Conservation (phyloP, 2,113 vertebrate genomes). For the Deroptyus accipitrinus region DNA sequence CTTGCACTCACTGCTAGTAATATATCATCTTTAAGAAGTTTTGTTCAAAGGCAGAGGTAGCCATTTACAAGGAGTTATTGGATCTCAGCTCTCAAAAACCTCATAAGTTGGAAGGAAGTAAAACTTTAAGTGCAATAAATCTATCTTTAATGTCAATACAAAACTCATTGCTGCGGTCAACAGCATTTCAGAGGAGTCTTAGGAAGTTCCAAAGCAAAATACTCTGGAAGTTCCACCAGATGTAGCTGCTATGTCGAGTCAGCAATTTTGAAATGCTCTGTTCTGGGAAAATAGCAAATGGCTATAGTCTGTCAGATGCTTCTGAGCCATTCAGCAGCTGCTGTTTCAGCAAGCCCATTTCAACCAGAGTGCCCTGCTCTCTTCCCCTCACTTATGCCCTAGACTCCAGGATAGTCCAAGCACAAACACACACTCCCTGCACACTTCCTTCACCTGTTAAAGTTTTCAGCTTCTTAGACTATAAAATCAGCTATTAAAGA, state of each 20-base stretch:
- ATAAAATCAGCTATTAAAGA: background rate
- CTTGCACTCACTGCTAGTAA: background rate
- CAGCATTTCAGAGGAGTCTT: constrained; percentile 18
- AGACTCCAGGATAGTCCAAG: background rate
- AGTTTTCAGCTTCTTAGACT: background rate
- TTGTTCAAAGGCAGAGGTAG: background rate
- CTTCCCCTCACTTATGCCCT: background rate
- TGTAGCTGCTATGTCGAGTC: constrained; percentile 14
- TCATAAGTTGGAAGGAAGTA: background rate
- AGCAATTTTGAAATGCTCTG: constrained; percentile 53
- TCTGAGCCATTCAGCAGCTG: background rate
- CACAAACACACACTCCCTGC: background rate
- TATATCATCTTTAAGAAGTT: background rate
- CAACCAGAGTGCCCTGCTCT: background rate
- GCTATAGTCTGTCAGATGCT: background rate
- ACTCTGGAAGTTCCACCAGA: background rate
- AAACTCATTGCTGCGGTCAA: background rate
- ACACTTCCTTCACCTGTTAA: background rate
- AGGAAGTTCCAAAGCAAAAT: constrained; percentile 22
- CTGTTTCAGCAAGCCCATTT: background rate
- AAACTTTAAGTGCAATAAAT: constrained; percentile 19
- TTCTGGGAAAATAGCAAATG: constrained; percentile 49
- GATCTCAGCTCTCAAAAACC: background rate
- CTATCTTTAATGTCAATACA: background rate
- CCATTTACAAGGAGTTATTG: background rate